Base-by-base conservation (phyloP, 2,888 invertebrate genomes). In the Apantesis nais region DNA sequence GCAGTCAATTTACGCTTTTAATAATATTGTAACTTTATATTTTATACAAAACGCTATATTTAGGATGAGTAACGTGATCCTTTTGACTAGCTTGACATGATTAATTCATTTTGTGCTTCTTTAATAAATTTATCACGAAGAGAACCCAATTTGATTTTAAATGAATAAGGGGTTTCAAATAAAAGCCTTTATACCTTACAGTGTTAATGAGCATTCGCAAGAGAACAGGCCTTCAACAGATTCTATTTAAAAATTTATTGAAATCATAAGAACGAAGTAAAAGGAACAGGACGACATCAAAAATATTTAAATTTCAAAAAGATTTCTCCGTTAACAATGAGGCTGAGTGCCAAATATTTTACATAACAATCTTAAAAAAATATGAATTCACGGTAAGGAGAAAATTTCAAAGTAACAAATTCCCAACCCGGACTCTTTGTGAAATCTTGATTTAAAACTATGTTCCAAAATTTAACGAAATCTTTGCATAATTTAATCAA, bases 131-230 rank as follows among this genome's bases (percentile, higher is more conserved):
- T 70, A 77, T 80, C 78, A 75, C 76, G 79, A 77, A 81, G 75
- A 70, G 70, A 69, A 74, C 72, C 74, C 77, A 72, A 73, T 80
- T 83, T 78, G 74, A 82, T 81, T 80, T 76, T 78, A 84, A 83
- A 75, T 83, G 80, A 78, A 76, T 77, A 81, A 74, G 66, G 37
- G 48, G 65, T 65, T 71, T 67, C 72, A 76, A 74, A 70, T 66
- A 65, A 70, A 67, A 70, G 60, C 61, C 68, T 80, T 80, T 71
- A 78, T 78, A 78, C 76, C 71, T 79, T 74, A 72, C 66, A 68
- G 69, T 75, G 72, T 77, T 82, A 78, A 80, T 72, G 64, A 72
- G 63, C 64, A 70, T 73, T 77, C 31, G 34, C 14, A 62, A 62
- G 44, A 62, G 73, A 76, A 75, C 31, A 62, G 37, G 16, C 25